A percentile compares a stretch with the other conserved stretches of the same genome.
Conservation (phyloP, 2,888 invertebrate genomes). For the Oligia fasciuncula region DNA sequence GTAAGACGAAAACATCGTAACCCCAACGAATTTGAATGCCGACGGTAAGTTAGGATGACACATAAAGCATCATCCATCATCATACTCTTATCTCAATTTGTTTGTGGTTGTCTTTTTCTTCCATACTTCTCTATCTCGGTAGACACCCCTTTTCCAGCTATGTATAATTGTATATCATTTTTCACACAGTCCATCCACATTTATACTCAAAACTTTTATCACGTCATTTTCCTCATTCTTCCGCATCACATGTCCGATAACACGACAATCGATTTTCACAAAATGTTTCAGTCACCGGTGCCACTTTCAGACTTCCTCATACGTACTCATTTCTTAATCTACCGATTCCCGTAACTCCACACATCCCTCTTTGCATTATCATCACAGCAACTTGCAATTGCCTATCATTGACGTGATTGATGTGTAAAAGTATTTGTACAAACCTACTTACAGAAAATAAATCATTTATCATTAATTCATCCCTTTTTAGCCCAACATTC, state of each 20-base stretch:
- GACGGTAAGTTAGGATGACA: slow-evolving; percentile 74
- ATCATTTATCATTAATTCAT: background rate
- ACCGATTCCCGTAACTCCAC: background rate
- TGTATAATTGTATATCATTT: too few species aligned
- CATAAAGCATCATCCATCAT: background rate
- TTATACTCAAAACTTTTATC: too few species aligned
- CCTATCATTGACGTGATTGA: background rate
- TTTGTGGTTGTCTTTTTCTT: too few species aligned
- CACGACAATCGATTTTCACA: too few species aligned
- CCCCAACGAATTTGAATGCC: slow-evolving; percentile 84
- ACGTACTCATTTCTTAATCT: background rate
- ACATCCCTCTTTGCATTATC: background rate
- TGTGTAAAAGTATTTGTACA: too few species aligned
- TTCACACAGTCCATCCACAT: too few species aligned
- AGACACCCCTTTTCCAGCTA: too few species aligned
- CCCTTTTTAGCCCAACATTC: background rate
- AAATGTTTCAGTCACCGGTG: background rate
- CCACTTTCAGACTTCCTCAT: background rate
- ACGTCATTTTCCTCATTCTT: too few species aligned
- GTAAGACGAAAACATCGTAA: slow-evolving; percentile 76
- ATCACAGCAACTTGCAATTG: background rate
- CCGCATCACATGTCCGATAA: too few species aligned
- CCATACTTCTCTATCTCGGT: too few species aligned
- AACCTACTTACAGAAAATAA: too few species aligned
- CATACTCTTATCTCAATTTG: background rate